phyloP scores from a whole-genome alignment of 23 tunicate species.

The Ciona savignyi region DNA sequence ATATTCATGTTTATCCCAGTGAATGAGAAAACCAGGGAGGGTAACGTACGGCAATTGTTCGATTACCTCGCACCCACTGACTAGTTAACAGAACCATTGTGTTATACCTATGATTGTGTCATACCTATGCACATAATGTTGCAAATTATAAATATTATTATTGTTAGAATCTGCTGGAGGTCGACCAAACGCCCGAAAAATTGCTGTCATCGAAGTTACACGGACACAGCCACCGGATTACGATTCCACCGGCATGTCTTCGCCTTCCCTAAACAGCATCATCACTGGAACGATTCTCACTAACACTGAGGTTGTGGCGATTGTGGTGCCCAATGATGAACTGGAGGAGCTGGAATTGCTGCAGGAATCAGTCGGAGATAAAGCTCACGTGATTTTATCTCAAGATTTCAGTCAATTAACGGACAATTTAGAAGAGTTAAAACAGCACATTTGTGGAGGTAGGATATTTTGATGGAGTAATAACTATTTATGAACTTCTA shows the following conservation, averaged over 20 bases:
- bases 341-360: neutral
- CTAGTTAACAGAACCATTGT: too few relatives aligned
- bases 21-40: too few relatives aligned
- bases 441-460: neutral
- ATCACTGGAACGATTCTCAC: neutral
- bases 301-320: neutral
- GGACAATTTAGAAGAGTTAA: neutral
- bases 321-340: neutral
- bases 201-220: conserved; percentile 25
- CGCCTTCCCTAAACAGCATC: neutral
- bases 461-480: too few relatives aligned
- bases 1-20: too few relatives aligned
- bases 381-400: neutral
- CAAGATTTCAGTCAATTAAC: neutral
- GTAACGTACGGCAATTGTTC: too few relatives aligned
- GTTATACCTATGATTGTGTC: too few relatives aligned
- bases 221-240: neutral
- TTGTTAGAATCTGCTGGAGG: conserved; percentile 15
- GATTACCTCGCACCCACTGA: too few relatives aligned
- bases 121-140: too few relatives aligned
- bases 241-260: neutral
- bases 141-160: too few relatives aligned
- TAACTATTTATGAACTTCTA: too few relatives aligned
- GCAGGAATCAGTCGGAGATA: neutral
- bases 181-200: conserved; percentile 18